These are phyloP conservation scores for Perizoma affinitatum DNA, from an alignment of 2,888 invertebrate genomes.

Conservation along the genomic window DNA sequence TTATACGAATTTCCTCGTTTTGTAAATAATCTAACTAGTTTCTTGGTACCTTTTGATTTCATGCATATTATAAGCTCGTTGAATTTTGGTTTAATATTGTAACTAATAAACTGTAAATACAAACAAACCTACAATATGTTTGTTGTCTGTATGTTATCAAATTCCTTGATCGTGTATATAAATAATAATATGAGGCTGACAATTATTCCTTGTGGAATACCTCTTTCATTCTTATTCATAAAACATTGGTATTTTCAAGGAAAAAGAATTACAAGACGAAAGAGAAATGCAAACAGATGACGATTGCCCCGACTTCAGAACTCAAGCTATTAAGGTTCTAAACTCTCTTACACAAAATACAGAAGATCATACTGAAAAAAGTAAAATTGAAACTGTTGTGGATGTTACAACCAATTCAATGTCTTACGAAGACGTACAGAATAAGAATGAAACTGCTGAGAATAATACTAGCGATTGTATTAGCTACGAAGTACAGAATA, in stretches of 20 bases:
- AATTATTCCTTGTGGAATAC: conserved; percentile 1
- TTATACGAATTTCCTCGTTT: too few relatives aligned
- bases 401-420: conserved; percentile 6
- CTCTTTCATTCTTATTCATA: neutral
- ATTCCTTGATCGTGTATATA: neutral
- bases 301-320: conserved; percentile 52
- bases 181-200: conserved; percentile 3
- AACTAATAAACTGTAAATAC: neutral
- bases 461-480: conserved; percentile 15
- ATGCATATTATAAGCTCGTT: neutral
- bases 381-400: conserved; percentile 14
- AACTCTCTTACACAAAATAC: conserved; percentile 23
- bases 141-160: neutral
- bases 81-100: neutral
- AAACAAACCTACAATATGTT: neutral
- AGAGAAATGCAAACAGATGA: conserved; percentile 67
- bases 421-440: conserved; percentile 33
- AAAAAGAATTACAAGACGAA: conserved; percentile 63
- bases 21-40: neutral
- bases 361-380: conserved; percentile 14
- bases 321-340: conserved; percentile 48
- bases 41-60: neutral
- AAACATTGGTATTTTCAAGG: conserved; percentile 43
- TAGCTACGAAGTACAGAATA: conserved; percentile 40
- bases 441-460: conserved; percentile 34